These are phyloP conservation scores for Benthosema pterotum DNA, from an alignment of 2,797 vertebrate genomes.

Conservation along the genomic window DNA sequence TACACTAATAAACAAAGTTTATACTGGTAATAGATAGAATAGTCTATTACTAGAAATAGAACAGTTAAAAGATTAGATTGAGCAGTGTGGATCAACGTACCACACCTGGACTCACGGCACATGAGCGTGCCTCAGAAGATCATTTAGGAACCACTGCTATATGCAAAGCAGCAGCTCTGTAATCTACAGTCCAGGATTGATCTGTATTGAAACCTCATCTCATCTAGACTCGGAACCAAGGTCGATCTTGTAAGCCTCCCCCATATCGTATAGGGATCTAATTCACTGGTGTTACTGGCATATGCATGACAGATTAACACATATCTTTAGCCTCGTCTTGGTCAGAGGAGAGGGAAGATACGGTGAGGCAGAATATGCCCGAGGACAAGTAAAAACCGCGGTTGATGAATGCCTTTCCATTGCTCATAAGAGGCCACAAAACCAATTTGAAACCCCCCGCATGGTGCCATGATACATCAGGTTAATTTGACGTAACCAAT, in stretches of 20 bases:
- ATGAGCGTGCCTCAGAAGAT: too few relatives aligned
- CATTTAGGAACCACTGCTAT: too few relatives aligned
- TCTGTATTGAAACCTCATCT: not conserved
- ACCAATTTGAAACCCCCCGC: constrained; percentile 68
- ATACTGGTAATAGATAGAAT: too few relatives aligned
- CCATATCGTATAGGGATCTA: not conserved
- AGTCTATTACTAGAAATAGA: too few relatives aligned
- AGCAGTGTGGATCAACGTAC: too few relatives aligned
- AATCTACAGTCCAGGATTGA: not conserved
- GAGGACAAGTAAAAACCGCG: constrained; percentile 46
- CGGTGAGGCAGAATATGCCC: constrained; percentile 22
- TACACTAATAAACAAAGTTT: too few relatives aligned
- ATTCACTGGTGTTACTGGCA: not conserved
- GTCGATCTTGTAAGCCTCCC: not conserved
- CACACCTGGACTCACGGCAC: too few relatives aligned
- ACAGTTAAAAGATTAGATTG: too few relatives aligned
- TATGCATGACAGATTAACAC: constrained; percentile 16
- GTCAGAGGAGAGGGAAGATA: constrained; percentile 4
- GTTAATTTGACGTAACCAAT: constrained; percentile 79
- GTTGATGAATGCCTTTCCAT: constrained; percentile 55
- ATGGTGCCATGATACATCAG: constrained; percentile 70
- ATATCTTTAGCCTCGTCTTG: constrained; percentile 2
- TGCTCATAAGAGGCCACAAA: constrained; percentile 66
- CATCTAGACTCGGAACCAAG: not conserved
- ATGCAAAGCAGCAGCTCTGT: not conserved